Evolutionary conservation across 2,797 vertebrate genomes (phyloP), one percentile per base, ranked within the genome.

Genomic region (Xiphorhynchus erythropygius): DNA sequence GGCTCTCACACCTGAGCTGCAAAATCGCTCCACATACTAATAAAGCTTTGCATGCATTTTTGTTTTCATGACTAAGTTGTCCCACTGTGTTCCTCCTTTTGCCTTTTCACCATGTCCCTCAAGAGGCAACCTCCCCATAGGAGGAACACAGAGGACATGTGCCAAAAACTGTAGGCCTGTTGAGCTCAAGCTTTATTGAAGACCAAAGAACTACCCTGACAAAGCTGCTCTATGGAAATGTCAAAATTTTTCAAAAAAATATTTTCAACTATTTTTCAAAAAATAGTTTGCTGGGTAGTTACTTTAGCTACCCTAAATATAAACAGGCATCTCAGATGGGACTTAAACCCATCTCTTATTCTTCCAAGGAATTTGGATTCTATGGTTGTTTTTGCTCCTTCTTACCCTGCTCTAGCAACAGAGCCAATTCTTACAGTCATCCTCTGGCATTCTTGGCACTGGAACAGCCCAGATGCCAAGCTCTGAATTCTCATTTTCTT

Each of bases 401-500:
- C 42, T 92, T 71, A 68, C 30, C 25, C 39, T 53, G 47, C 46
- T 90, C 41, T 80, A 87, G 41, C 49, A 78, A 46, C 0, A 0
- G 32, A 93, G 21, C 23, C 62, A 65, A 73, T 84, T 62, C 30
- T 52, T 37, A 27, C 3, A 93, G 76, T 86, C 63, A 47, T 71
- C 91, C 68, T 23, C 56, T 11, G 11, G 39, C 24, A 30, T 62
- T 81, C 65, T 79, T 91, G 93, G 82, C 90, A 79, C 56, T n/a
- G 7, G 23, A 69, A 52, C 28, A 87, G 55, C 65, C 82, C 90
- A 41, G 94, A 95, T 87, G 59, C 94, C 93, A 93, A 76, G 78
- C 76, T 87, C 21, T 89, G 92, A 90, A 86, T 84, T 84, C 83
- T 77, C 53, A 65, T 94, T 95, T 96, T 93, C 67, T 96, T 83